Evolutionary conservation across 2,888 invertebrate species (phyloP).

Genomic region (Cantharis nigra): DNA sequence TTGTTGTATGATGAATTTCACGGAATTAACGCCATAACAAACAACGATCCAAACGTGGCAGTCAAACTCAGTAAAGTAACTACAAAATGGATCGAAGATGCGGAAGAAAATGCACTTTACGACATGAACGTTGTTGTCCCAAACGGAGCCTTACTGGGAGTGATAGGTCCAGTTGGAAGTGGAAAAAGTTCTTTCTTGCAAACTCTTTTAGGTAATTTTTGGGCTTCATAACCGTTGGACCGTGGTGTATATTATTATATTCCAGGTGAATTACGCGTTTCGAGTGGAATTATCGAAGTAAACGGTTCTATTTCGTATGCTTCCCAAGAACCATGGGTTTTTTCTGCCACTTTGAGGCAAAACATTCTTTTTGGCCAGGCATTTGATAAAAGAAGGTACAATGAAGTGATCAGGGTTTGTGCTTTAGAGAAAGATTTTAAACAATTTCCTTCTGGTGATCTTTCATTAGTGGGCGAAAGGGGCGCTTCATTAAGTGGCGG

Average conservation of each 20-base stretch:
- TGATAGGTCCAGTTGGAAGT: conserved; percentile 64
- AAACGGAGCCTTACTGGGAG: conserved; percentile 55
- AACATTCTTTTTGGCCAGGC: conserved; percentile 84
- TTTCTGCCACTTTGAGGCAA: conserved; percentile 76
- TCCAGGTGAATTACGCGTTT: conserved; percentile 63
- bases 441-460: conserved; percentile 70
- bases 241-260: conserved; percentile 38
- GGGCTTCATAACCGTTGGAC: neutral
- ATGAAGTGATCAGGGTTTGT: conserved; percentile 65
- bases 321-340: conserved; percentile 85
- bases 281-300: conserved; percentile 66
- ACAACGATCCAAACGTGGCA: conserved; percentile 39
- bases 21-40: conserved; percentile 28
- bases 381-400: conserved; percentile 64
- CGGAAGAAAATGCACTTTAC: conserved; percentile 46
- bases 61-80: conserved; percentile 45
- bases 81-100: conserved; percentile 48
- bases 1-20: conserved; percentile 50
- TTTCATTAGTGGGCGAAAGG: conserved; percentile 78
- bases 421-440: conserved; percentile 75
- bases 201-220: conserved; percentile 72
- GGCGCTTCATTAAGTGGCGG: conserved; percentile 83
- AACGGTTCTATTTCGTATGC: conserved; percentile 73
- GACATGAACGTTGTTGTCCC: conserved; percentile 44
- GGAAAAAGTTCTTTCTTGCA: conserved; percentile 72